Evolutionary conservation across 2,888 invertebrate species (phyloP).

Genomic region (Eupeodes luniger): DNA sequence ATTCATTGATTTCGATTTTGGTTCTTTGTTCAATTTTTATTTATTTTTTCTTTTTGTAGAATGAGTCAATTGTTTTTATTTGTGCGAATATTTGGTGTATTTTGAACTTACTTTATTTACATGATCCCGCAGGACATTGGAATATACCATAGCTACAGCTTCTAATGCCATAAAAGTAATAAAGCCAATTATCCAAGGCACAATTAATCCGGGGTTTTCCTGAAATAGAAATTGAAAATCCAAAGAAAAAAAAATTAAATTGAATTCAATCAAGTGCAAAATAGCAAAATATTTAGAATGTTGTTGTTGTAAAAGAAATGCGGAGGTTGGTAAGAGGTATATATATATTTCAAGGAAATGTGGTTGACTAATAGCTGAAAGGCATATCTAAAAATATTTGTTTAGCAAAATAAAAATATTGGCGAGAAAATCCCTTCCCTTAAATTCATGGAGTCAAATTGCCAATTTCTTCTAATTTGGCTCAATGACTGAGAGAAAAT

Average conservation of each 20-base stretch:
- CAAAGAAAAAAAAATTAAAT: conserved; percentile 18
- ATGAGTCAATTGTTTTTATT: conserved; percentile 5
- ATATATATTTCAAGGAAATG: too few relatives aligned
- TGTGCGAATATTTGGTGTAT: conserved; percentile 33
- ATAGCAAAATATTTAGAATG: background rate
- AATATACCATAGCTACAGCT: conserved; percentile 92
- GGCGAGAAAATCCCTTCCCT: too few relatives aligned
- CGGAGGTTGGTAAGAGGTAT: background rate
- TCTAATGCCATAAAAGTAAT: conserved; percentile 92
- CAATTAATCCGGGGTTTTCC: conserved; percentile 90
- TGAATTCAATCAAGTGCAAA: background rate
- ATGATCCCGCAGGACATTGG: conserved; percentile 92
- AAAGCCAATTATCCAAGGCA: conserved; percentile 92
- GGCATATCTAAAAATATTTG: too few relatives aligned
- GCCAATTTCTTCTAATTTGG: too few relatives aligned
- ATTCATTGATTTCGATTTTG: conserved; percentile 2
- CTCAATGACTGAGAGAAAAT: too few relatives aligned
- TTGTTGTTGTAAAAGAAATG: background rate
- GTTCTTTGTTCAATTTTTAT: background rate
- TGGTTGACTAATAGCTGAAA: too few relatives aligned
- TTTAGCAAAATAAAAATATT: too few relatives aligned
- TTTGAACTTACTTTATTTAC: conserved; percentile 89
- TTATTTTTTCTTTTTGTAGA: background rate
- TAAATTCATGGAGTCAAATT: too few relatives aligned
- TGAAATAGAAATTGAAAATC: conserved; percentile 80